A percentile compares a stretch with the other conserved stretches of the same genome.
phyloP scores from a whole-genome alignment of 92 coral and sea anemone genomes.

The Porites rus region DNA sequence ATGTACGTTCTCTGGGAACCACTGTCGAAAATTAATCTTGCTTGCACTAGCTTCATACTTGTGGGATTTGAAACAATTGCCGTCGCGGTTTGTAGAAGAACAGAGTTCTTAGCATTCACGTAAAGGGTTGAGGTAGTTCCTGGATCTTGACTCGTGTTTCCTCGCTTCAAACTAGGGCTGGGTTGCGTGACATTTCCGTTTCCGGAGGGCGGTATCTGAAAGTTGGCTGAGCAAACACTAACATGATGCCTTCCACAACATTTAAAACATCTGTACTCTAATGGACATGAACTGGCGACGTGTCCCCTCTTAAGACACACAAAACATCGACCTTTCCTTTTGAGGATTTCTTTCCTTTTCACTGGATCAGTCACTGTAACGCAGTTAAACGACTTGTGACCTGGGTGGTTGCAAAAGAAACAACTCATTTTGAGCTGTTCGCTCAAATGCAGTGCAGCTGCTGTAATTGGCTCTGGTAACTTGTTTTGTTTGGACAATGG shows the following conservation, averaged over 20 bases:
- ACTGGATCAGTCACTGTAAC: constrained; percentile 50
- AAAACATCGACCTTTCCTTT: constrained; percentile 64
- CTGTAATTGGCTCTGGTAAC: constrained; percentile 12
- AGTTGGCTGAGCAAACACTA: constrained; percentile 59
- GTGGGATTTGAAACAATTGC: constrained; percentile 51
- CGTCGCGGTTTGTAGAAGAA: constrained; percentile 68
- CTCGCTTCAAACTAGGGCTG: not conserved
- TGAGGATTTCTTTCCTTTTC: constrained; percentile 61
- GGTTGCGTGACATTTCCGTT: constrained; percentile 14
- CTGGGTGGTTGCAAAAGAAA: constrained; percentile 20
- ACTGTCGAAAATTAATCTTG: constrained; percentile 69
- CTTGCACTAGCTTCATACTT: constrained; percentile 42
- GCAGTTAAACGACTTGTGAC: constrained; percentile 50
- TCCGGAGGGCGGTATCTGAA: not conserved
- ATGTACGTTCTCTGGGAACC: constrained; percentile 72
- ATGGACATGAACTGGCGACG: constrained; percentile 61
- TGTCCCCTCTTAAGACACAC: constrained; percentile 76
- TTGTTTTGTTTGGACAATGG: constrained; percentile 10
- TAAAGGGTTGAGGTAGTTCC: not conserved
- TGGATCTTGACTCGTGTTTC: not conserved
- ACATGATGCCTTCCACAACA: constrained; percentile 50
- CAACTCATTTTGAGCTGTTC: constrained; percentile 1
- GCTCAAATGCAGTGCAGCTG: constrained; percentile 11
- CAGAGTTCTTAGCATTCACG: constrained; percentile 42
- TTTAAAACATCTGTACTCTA: constrained; percentile 63